Conservation (phyloP, 2,888 invertebrate species). For the Hypselothyrea guttata region DNA sequence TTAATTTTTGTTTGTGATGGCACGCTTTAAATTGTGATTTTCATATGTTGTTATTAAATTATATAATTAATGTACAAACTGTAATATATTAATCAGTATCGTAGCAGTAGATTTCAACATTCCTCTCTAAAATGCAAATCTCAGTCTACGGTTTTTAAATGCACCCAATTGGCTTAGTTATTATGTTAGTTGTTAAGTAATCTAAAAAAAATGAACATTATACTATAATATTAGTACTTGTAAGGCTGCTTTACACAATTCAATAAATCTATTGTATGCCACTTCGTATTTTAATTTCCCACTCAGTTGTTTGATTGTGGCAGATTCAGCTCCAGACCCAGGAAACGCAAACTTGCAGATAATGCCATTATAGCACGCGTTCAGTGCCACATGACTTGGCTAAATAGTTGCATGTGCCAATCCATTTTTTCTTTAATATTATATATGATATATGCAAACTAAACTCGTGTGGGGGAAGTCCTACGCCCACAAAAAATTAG, state of each 20-base stretch:
- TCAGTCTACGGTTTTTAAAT: constrained; percentile 8
- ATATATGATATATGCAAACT: constrained; percentile 12
- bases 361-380: too few species aligned
- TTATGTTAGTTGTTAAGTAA: constrained; percentile 8
- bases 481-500: constrained; percentile 50
- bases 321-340: constrained; percentile 11
- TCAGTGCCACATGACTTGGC: constrained; percentile 25
- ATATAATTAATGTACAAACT: constrained; percentile 18
- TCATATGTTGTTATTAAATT: constrained; percentile 39
- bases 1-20: constrained; percentile 2
- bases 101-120: not conserved
- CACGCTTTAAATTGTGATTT: constrained; percentile 54
- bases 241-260: constrained; percentile 11
- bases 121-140: constrained; percentile 2
- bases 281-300: not conserved
- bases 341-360: constrained; percentile 32
- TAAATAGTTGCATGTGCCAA: constrained; percentile 8
- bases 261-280: constrained; percentile 7
- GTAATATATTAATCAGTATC: not conserved
- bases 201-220: not conserved
- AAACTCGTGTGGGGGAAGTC: constrained; percentile 49
- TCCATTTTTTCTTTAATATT: too few species aligned
- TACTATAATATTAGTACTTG: constrained; percentile 1
- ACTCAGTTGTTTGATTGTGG: not conserved
- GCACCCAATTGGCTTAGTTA: constrained; percentile 12